Base-by-base conservation (phyloP, 2,888 invertebrate species). In the Cynaeus angustus region DNA sequence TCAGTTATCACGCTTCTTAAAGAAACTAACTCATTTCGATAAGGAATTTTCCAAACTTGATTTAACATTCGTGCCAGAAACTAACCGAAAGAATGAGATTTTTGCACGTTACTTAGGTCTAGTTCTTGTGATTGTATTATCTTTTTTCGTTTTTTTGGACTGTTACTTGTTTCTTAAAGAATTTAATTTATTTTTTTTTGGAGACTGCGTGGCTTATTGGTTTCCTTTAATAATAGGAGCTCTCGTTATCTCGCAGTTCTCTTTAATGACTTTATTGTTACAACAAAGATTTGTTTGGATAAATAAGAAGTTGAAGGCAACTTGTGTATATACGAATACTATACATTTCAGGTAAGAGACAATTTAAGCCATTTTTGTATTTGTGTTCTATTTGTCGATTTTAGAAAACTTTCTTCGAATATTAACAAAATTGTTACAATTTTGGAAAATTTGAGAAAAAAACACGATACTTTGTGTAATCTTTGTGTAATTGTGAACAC, bases 231-330 rank as follows among this genome's bases (percentile, higher is more conserved):
- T 62, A 7, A 21, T 38, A n/a, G 38, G 33, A 1, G 26, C 38
- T 14, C 9, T 62, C n/a, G 16, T 50, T 5, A 26, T 37, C 6
- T n/a, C 41, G 10, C 62, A 62, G 12, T 62, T 62, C 33, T 62
- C 13, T 9, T 2, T 62, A n/a, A 41, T 50, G 28, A 38, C 41
- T 26, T n/a, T 50, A 7, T 12, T 38, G n/a, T n/a, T 62, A 8
- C 50, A 50, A 30, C 37, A 52, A 12, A 13, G 50, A 50, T 62
- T 62, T 50, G 21, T 12, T 12, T 62, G 50, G 62, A 13, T 62
- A 21, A 62, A 62, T 14, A 13, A 13, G 9, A 45, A 59, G 13
- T 9, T 59, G 12, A 41, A n/a, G 2, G 41, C 8, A 37, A 7
- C 21, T 21, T 21, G 2, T 21, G 1, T 4, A 21, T 21, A 21